Evolutionary conservation across 2,888 invertebrate genomes (phyloP).

Genomic region (Hesperia comma): DNA sequence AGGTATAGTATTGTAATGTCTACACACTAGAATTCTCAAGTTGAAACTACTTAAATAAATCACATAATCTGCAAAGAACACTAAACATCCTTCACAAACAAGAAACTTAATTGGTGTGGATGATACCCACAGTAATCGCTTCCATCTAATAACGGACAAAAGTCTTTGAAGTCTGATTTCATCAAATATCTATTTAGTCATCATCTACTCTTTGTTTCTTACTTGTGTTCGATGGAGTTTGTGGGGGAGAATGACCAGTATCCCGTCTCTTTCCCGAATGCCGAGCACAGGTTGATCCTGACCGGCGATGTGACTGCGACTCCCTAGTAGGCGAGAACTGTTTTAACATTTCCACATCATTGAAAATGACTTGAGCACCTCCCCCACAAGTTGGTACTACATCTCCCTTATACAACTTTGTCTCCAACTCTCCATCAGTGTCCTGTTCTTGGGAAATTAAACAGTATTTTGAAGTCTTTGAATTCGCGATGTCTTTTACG

Average conservation of each 20-base stretch:
- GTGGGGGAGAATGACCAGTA: constrained; percentile 69
- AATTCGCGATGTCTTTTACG: constrained; percentile 89
- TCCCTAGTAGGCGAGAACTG: constrained; percentile 89
- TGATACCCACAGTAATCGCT: too few relatives aligned
- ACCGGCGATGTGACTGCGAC: constrained; percentile 52
- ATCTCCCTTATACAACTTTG: constrained; percentile 96
- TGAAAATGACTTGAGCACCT: constrained; percentile 97
- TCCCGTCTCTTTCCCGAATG: constrained; percentile 75
- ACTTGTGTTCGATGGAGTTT: constrained; percentile 74
- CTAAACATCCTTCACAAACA: too few relatives aligned
- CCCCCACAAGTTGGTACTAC: constrained; percentile 97
- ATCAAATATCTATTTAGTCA: constrained; percentile 50
- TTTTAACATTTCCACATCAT: constrained; percentile 95
- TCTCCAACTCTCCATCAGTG: constrained; percentile 96
- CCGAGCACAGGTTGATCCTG: constrained; percentile 65
- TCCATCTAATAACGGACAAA: background rate
- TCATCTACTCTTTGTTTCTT: constrained; percentile 76
- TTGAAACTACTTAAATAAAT: too few relatives aligned
- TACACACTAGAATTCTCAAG: too few relatives aligned
- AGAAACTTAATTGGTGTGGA: too few relatives aligned
- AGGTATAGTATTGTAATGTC: too few relatives aligned
- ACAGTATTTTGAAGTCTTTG: constrained; percentile 93
- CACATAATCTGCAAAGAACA: too few relatives aligned
- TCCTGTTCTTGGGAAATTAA: constrained; percentile 96
- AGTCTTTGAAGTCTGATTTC: background rate